Base-by-base conservation (phyloP, 1,140 invertebrate genomes). In the Zaprionus lachaisei region DNA sequence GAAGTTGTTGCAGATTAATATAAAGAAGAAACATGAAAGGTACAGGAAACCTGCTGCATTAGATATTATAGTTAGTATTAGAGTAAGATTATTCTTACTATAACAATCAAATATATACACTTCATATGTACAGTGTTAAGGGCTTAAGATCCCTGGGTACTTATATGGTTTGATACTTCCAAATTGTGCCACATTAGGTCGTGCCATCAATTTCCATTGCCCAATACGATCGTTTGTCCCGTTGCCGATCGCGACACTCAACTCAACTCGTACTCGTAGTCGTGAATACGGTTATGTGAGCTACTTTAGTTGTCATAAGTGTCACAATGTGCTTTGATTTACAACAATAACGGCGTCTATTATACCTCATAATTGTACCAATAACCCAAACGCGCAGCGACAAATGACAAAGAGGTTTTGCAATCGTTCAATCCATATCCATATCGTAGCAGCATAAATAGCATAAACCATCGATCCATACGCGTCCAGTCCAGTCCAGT, bases 251-350 rank as follows among this genome's bases (percentile, higher is more conserved):
- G 28, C 55, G 55, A 57, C 61, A 63, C 54, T 44, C 28, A 66
- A 62, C 47, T 26, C 15, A 6, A 41, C 0, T 7, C 31, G 31
- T 9, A 31, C 7, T 31, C 28, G 38, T 6, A n/a, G 1, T 6
- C 14, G n/a, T 47, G n/a, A 55, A 69, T 82, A 90, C 85, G 71
- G 85, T 90, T 90, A 90, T 90, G 85, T 85, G 85, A 74, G 85
- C 85, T 81, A 90, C 85, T 90, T 90, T 77, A 85, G 76, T 90
- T 90, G 85, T 90, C 85, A 90, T 90, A 90, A 90, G 85, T 90
- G 85, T 90, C 85, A 90, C 85, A 90, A 82, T 90, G 79, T 90
- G 85, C 65, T 80, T 82, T 90, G 85, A 90, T 90, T 90, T 90
- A 90, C 81, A 90, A 90, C 72, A 90, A 85, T 90, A 90, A 80